These are phyloP conservation scores for Bombus huntii DNA, from an alignment of 1,140 invertebrate species.

Conservation along the genomic window DNA sequence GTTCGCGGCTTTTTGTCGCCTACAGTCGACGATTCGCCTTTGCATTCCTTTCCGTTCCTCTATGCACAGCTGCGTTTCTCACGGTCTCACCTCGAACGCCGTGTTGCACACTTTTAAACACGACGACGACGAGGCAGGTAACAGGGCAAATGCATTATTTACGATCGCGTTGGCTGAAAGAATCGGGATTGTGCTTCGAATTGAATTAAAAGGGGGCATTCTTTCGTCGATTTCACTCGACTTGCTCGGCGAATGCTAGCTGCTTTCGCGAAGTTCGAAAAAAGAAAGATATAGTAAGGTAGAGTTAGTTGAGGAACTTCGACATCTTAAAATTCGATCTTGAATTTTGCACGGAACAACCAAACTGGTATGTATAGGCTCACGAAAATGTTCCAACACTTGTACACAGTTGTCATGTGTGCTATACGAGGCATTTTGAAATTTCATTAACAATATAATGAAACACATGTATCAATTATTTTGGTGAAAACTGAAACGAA, in stretches of 20 bases:
- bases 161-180: constrained; percentile 29
- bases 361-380: neutral
- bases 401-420: neutral
- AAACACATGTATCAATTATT: no score
- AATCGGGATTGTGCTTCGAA: constrained; percentile 39
- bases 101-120: neutral
- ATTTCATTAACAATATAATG: no score
- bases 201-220: constrained; percentile 52
- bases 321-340: neutral
- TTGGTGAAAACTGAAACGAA: no score
- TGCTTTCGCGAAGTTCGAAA: constrained; percentile 24
- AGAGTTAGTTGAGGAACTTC: neutral
- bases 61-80: constrained; percentile 28
- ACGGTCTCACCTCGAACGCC: neutral
- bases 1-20: constrained; percentile 20
- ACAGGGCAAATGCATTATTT: constrained; percentile 60
- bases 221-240: constrained; percentile 8
- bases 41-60: neutral
- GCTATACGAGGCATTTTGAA: no score
- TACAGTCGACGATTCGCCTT: constrained; percentile 29
- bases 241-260: neutral
- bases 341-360: neutral
- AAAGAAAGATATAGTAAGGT: no score
- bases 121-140: neutral
- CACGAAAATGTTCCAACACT: neutral